phyloP scores from a whole-genome alignment of 2,113 vertebrate genomes.

The Murina feae region DNA sequence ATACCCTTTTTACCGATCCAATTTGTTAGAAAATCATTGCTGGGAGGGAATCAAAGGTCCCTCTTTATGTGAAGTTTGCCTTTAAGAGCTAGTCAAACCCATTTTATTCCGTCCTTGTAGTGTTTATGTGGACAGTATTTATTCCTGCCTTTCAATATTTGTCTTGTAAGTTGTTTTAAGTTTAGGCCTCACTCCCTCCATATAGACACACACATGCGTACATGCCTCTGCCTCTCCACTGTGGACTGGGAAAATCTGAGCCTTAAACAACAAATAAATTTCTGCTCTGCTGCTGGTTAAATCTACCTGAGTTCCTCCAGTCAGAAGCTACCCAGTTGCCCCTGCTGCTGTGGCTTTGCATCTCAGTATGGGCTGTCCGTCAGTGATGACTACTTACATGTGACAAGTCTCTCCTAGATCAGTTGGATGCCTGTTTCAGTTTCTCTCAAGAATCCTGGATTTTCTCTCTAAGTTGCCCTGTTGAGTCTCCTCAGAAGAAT shows the following conservation, averaged over 20 bases:
- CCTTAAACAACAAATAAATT: not conserved
- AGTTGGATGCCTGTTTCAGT: not conserved
- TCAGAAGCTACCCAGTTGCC: not conserved
- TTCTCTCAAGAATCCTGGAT: not conserved
- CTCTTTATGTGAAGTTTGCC: not conserved
- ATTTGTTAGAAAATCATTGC: not conserved
- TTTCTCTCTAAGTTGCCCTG: not conserved
- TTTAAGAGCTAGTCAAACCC: not conserved
- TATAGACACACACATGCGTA: not conserved
- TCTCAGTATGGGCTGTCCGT: rapidly evolving
- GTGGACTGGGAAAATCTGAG: not conserved
- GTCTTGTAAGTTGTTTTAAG: not conserved
- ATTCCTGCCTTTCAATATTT: not conserved
- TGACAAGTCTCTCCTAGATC: not conserved
- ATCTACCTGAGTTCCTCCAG: not conserved
- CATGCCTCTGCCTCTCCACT: not conserved
- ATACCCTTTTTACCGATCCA: not conserved
- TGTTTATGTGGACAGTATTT: not conserved
- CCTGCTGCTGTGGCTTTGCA: not conserved
- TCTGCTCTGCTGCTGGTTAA: not conserved
- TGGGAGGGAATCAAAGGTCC: not conserved
- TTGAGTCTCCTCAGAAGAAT: not conserved
- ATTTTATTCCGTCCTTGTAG: not conserved
- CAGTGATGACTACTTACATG: not conserved
- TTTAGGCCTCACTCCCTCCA: rapidly evolving